Conservation (phyloP, 2,888 invertebrate genomes). For the Cantharis nigra region DNA sequence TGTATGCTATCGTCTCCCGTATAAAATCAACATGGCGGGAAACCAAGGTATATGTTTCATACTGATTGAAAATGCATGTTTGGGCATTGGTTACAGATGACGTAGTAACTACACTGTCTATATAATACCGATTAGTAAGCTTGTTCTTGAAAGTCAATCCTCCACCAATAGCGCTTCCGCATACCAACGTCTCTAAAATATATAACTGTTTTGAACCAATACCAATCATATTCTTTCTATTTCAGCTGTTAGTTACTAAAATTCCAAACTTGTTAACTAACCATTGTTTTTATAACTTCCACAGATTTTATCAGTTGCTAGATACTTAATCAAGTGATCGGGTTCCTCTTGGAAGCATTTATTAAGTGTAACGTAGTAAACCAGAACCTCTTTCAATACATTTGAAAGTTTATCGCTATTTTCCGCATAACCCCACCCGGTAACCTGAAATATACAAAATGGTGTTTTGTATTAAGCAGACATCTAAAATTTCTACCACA, state of each 20-base stretch:
- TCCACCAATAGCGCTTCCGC: neutral
- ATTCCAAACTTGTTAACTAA: neutral
- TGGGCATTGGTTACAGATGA: neutral
- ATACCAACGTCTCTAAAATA: neutral
- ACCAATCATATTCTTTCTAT: too few relatives aligned
- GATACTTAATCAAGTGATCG: neutral
- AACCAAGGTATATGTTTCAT: neutral
- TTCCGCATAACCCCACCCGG: neutral
- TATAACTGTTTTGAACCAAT: neutral
- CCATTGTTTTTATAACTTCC: neutral
- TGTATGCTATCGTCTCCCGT: neutral
- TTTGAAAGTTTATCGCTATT: neutral
- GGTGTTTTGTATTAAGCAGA: neutral
- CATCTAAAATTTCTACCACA: constrained; percentile 13
- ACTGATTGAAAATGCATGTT: neutral
- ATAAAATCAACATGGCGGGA: neutral
- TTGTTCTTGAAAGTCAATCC: neutral
- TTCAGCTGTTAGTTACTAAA: too few relatives aligned
- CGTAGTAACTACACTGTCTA: neutral
- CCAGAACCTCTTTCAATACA: neutral
- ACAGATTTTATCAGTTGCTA: neutral
- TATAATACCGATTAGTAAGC: neutral
- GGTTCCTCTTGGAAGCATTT: neutral
- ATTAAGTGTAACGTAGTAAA: neutral
- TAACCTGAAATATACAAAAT: neutral